phyloP scores from a whole-genome alignment of 2,797 vertebrate genomes.

The Stomatorhinus walkeri region DNA sequence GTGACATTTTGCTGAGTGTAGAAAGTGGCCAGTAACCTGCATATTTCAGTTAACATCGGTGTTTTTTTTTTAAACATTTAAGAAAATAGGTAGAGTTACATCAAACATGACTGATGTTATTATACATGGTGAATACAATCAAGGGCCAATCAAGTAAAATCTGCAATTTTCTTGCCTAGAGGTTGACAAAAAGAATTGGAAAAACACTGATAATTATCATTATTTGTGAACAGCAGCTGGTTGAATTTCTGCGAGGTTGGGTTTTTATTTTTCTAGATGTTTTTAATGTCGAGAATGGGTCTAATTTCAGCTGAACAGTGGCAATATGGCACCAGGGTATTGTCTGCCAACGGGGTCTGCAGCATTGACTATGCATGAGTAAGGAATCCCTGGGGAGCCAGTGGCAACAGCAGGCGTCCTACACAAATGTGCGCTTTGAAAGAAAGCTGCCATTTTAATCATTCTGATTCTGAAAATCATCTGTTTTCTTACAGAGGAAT shows the following conservation, averaged over 20 bases:
- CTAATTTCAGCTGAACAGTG: not conserved
- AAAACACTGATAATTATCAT: not conserved
- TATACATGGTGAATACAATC: not conserved
- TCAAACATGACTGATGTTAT: not conserved
- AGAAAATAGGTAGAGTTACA: not conserved
- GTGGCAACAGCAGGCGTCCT: not conserved
- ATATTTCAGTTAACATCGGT: not conserved
- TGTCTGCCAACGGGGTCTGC: not conserved
- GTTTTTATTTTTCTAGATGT: not conserved
- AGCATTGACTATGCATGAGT: constrained; percentile 3
- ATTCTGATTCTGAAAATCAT: not conserved
- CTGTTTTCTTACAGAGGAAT: not conserved
- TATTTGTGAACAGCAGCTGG: not conserved
- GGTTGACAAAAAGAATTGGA: not conserved
- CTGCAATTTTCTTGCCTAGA: not conserved
- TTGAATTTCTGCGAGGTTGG: not conserved
- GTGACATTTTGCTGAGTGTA: not conserved
- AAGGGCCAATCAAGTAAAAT: not conserved
- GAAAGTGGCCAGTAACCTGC: not conserved
- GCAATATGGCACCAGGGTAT: not conserved
- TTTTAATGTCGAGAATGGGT: not conserved
- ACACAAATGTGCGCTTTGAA: not conserved
- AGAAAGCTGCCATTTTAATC: not conserved
- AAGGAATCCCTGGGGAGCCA: not conserved
- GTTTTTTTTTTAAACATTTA: not conserved